These are phyloP conservation scores for Thymelicus sylvestris DNA, from an alignment of 2,888 invertebrate species.

Conservation along the genomic window DNA sequence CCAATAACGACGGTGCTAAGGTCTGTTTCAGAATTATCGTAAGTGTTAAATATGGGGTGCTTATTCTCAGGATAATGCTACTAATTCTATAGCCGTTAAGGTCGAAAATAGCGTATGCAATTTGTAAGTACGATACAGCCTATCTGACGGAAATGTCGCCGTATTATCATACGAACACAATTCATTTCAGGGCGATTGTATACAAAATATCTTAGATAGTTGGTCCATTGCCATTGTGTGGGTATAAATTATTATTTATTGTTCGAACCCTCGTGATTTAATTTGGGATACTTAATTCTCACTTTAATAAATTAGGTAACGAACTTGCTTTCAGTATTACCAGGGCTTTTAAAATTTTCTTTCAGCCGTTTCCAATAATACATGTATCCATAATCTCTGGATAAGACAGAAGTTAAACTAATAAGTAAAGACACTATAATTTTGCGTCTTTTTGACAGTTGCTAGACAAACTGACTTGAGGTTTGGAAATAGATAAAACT, in stretches of 20 bases:
- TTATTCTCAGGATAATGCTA: conserved; percentile 3
- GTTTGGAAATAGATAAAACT: too few relatives aligned
- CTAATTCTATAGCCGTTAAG: conserved; percentile 14
- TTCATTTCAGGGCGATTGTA: conserved; percentile 30
- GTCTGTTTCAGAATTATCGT: conserved; percentile 18
- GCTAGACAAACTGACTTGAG: too few relatives aligned
- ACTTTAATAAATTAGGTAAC: neutral
- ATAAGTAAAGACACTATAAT: too few relatives aligned
- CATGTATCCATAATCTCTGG: too few relatives aligned
- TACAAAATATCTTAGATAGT: conserved; percentile 23
- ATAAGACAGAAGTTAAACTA: too few relatives aligned
- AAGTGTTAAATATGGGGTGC: conserved; percentile 2
- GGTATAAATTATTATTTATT: neutral
- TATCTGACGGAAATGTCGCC: conserved; percentile 29
- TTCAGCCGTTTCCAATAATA: too few relatives aligned
- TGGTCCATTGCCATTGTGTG: neutral
- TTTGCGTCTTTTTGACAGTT: too few relatives aligned
- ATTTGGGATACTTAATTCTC: neutral
- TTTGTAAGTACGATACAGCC: conserved; percentile 16
- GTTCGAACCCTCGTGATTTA: neutral
- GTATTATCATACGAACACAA: conserved; percentile 32
- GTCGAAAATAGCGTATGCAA: conserved; percentile 20
- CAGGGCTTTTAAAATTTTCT: too few relatives aligned
- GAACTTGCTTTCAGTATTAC: too few relatives aligned
- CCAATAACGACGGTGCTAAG: conserved; percentile 22